Percentiles rank a stretch among this genome's conserved stretches.
Conservation (phyloP, 1,140 invertebrate genomes). For the Drosophila tani region DNA sequence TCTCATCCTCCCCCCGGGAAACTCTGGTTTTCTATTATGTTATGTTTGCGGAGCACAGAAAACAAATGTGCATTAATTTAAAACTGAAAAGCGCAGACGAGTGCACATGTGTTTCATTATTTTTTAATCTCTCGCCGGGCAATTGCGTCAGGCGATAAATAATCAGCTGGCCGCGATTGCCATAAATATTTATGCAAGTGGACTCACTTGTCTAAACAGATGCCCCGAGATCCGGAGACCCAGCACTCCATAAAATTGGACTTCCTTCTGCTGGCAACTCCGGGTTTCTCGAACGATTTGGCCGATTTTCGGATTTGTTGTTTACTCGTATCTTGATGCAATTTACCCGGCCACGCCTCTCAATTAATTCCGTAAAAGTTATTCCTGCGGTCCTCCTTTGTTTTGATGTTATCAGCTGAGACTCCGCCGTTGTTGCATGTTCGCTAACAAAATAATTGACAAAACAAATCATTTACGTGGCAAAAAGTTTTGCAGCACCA, state of each 20-base stretch:
- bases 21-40: constrained; percentile 34
- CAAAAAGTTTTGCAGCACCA: constrained; percentile 59
- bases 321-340: constrained; percentile 46
- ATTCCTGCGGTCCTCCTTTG: constrained; percentile 44
- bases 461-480: constrained; percentile 84
- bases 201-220: constrained; percentile 63
- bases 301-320: constrained; percentile 51
- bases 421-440: constrained; percentile 39
- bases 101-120: constrained; percentile 68
- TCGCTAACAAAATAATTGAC: constrained; percentile 84
- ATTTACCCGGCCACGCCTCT: constrained; percentile 61
- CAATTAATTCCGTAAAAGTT: constrained; percentile 62
- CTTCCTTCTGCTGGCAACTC: constrained; percentile 34
- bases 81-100: constrained; percentile 49
- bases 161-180: constrained; percentile 60
- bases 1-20: constrained; percentile 16
- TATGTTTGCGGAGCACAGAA: constrained; percentile 28
- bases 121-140: constrained; percentile 22
- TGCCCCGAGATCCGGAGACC: constrained; percentile 12
- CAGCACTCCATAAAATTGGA: constrained; percentile 50
- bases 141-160: constrained; percentile 67
- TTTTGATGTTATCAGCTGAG: constrained; percentile 82
- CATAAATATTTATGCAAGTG: constrained; percentile 81
- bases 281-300: not conserved
- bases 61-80: constrained; percentile 77